phyloP scores from a whole-genome alignment of 2,113 vertebrate species.

The Laterallus jamaicensis region DNA sequence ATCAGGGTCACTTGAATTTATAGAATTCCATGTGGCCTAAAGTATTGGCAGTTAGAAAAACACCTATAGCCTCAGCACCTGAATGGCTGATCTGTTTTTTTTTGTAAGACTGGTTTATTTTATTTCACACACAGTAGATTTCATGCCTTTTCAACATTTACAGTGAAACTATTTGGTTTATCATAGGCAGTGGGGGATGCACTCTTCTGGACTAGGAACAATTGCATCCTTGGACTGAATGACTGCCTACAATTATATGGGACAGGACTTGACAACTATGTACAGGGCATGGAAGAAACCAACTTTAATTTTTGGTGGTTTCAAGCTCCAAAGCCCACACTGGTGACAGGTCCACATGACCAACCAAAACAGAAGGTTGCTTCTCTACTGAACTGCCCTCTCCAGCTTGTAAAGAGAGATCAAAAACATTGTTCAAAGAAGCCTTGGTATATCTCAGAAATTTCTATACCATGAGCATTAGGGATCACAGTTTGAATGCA shows the following conservation, averaged over 20 bases:
- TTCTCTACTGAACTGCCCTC: not conserved
- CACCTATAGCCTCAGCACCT: not conserved
- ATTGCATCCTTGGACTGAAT: not conserved
- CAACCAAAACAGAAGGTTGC: not conserved
- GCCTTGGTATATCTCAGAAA: not conserved
- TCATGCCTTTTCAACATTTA: not conserved
- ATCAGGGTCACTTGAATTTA: not conserved
- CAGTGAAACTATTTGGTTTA: not conserved
- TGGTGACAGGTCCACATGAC: not conserved
- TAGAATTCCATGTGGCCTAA: not conserved
- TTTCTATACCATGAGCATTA: not conserved
- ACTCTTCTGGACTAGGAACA: not conserved
- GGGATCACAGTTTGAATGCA: not conserved
- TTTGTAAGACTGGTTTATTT: not conserved
- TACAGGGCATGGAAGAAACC: not conserved
- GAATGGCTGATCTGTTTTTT: not conserved
- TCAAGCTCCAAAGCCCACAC: not conserved
- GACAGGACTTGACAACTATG: not conserved
- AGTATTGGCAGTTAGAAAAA: not conserved
- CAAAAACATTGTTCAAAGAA: not conserved
- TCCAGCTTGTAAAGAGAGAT: not conserved
- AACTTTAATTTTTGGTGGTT: not conserved
- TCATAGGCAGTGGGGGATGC: not conserved
- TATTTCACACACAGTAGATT: not conserved
- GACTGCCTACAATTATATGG: not conserved